phyloP scores from a whole-genome alignment of 2,113 vertebrate genomes.

The Cavia porcellus region DNA sequence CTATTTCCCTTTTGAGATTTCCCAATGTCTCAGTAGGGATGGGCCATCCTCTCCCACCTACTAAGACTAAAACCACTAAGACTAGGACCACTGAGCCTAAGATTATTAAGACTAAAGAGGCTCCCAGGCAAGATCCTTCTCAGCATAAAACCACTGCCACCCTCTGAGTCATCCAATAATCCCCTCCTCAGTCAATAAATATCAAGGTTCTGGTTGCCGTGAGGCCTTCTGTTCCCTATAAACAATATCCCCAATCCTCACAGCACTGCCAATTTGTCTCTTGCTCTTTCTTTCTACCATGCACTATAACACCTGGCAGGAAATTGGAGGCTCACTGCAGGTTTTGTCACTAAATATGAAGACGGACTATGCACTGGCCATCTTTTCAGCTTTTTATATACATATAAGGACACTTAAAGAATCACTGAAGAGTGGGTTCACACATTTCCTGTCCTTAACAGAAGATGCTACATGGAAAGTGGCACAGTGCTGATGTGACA shows the following conservation, averaged over 20 bases:
- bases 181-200: neutral
- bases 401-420: neutral
- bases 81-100: neutral
- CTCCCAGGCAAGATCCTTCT: neutral
- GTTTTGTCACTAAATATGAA: neutral
- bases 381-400: neutral
- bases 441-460: rapidly evolving
- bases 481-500: no score
- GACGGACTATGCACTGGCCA: neutral
- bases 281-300: neutral
- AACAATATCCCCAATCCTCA: neutral
- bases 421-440: neutral
- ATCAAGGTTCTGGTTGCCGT: neutral
- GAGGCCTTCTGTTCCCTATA: neutral
- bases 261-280: neutral
- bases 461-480: neutral
- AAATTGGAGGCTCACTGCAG: neutral
- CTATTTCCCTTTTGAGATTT: neutral
- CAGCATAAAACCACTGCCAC: neutral
- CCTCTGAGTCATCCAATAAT: neutral
- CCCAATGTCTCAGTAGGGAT: neutral
- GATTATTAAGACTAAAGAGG: neutral
- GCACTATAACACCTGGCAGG: neutral
- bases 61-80: neutral
- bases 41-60: neutral